phyloP scores from a whole-genome alignment of 1,140 invertebrate genomes.

The Aporrectodea caliginosa region DNA sequence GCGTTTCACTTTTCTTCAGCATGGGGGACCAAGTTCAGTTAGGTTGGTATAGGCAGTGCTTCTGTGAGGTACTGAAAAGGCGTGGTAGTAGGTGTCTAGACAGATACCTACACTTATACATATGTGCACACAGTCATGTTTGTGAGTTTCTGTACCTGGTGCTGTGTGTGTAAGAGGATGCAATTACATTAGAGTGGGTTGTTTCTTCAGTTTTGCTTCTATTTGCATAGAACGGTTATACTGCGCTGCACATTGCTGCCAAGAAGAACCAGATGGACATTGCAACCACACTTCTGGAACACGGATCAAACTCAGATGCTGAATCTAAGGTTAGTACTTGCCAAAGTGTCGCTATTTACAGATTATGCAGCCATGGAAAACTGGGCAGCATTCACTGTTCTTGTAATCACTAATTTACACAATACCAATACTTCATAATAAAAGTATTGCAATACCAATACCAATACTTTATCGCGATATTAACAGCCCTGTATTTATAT shows the following conservation, averaged over 20 bases:
- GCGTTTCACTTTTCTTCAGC: too few species aligned
- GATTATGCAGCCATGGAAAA: too few species aligned
- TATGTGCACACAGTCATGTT: conserved; percentile 91
- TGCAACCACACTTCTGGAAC: conserved; percentile 89
- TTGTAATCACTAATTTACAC: too few species aligned
- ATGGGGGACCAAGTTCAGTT: too few species aligned
- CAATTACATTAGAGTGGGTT: conserved; percentile 89
- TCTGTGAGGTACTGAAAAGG: conserved; percentile 72
- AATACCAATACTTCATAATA: too few species aligned
- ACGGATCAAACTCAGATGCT: conserved; percentile 70
- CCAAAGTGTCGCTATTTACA: too few species aligned
- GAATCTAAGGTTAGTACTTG: conserved; percentile 24
- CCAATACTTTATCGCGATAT: too few species aligned
- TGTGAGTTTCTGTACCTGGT: conserved; percentile 92
- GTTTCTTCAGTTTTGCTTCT: conserved; percentile 74
- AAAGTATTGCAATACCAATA: too few species aligned
- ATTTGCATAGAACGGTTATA: conserved; percentile 75
- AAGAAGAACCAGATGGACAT: conserved; percentile 97
- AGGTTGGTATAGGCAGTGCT: background rate
- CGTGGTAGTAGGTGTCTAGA: too few species aligned
- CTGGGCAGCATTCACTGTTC: too few species aligned
- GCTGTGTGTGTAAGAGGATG: conserved; percentile 95
- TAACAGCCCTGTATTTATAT: too few species aligned
- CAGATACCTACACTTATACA: too few species aligned
- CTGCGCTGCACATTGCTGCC: conserved; percentile 91